These are phyloP conservation scores for Lates japonicus DNA, from an alignment of 2,797 vertebrate genomes.

Conservation along the genomic window DNA sequence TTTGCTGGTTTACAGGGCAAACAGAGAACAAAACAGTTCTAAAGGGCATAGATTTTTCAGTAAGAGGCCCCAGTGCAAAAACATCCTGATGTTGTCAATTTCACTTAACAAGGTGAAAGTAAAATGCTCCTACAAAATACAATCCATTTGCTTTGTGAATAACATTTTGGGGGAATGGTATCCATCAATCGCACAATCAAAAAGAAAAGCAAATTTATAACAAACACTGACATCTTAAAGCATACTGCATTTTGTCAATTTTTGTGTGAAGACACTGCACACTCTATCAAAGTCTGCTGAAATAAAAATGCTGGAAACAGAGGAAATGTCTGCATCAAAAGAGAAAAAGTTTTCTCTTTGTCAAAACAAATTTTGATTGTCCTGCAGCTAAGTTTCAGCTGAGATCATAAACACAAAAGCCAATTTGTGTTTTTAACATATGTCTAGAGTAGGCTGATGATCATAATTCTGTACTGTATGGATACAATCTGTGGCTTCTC, in stretches of 20 bases:
- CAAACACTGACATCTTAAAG: background rate
- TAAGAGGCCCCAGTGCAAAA: constrained; percentile 4
- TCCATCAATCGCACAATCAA: constrained; percentile 16
- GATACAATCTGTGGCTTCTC: background rate
- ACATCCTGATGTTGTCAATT: constrained; percentile 15
- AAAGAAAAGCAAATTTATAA: constrained; percentile 18
- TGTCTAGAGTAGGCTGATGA: background rate
- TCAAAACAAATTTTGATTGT: background rate
- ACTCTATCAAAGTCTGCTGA: background rate
- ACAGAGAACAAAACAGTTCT: constrained; percentile 13
- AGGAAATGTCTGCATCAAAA: background rate
- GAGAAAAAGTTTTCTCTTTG: background rate
- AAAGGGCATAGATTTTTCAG: constrained; percentile 29
- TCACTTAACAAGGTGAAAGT: constrained; percentile 14
- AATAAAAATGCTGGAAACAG: background rate
- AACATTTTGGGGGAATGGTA: background rate
- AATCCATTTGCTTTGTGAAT: constrained; percentile 13
- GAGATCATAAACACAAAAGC: background rate
- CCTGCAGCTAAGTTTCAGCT: background rate
- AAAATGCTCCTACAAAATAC: background rate
- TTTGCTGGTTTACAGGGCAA: constrained; percentile 15
- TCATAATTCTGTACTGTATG: background rate
- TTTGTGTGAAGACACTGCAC: background rate
- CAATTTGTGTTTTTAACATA: background rate
- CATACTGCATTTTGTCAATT: background rate